Conservation (phyloP, 2,797 vertebrate genomes). For the Propithecus perrieri region DNA sequence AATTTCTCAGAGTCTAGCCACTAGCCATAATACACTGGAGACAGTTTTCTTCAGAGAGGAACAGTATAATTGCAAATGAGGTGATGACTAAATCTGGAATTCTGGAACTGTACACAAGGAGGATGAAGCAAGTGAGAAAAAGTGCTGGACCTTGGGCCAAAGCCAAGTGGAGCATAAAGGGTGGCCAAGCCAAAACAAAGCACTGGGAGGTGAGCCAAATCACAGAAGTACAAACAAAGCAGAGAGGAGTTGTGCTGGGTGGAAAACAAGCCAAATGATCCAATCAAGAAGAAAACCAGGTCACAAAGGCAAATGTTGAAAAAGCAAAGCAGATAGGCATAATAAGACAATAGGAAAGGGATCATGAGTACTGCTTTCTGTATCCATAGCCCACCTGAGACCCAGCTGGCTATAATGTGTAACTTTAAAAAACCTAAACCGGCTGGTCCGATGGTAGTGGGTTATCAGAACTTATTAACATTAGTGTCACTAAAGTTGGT, state of each 20-base stretch:
- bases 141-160: slow-evolving; percentile 46
- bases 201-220: slow-evolving; percentile 49
- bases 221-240: slow-evolving; percentile 25
- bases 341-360: background rate
- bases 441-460: no score
- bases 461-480: no score
- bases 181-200: slow-evolving; percentile 63
- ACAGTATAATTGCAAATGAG: slow-evolving; percentile 22
- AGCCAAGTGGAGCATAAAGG: slow-evolving; percentile 67
- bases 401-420: background rate
- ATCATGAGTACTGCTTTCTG: background rate
- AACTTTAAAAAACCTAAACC: background rate
- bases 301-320: slow-evolving; percentile 36
- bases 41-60: background rate
- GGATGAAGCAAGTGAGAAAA: slow-evolving; percentile 37
- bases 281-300: background rate
- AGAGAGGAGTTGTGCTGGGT: background rate
- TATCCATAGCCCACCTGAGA: background rate
- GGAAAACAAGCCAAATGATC: slow-evolving; percentile 11
- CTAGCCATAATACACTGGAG: background rate
- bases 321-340: background rate
- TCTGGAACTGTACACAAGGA: background rate
- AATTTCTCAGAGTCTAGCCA: background rate
- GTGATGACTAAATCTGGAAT: slow-evolving; percentile 47
- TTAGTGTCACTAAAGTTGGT: no score